phyloP scores from a whole-genome alignment of 2,888 invertebrate genomes.

The Hermaeophaga mercurialis region DNA sequence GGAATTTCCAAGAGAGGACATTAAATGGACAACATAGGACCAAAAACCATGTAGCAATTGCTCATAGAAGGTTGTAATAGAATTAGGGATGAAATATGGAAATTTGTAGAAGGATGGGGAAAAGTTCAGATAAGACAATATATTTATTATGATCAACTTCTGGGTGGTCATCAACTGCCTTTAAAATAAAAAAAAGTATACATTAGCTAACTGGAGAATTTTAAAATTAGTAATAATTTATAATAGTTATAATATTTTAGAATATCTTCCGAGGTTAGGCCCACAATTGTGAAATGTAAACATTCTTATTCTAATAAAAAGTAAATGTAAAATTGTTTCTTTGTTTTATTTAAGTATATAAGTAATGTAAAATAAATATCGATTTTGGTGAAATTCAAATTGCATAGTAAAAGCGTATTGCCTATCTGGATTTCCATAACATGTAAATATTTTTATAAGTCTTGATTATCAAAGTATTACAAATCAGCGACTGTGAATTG shows the following conservation, averaged over 20 bases:
- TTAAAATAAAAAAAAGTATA: too few species aligned
- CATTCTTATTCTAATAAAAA: too few species aligned
- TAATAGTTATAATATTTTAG: not conserved
- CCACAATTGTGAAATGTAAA: not conserved
- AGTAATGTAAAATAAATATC: too few species aligned
- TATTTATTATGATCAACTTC: not conserved
- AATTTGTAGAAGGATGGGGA: not conserved
- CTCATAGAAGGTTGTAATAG: not conserved
- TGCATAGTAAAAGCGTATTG: too few species aligned
- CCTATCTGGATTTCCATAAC: too few species aligned
- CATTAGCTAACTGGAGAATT: not conserved
- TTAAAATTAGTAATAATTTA: not conserved
- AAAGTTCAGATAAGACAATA: not conserved
- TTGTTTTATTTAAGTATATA: not conserved
- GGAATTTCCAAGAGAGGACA: not conserved
- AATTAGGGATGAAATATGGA: not conserved
- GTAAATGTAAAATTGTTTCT: not conserved
- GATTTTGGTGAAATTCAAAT: too few species aligned
- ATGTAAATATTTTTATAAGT: too few species aligned
- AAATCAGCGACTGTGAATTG: too few species aligned
- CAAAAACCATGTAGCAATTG: not conserved
- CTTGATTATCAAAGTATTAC: too few species aligned
- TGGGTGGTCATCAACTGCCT: not conserved
- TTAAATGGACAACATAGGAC: not conserved
- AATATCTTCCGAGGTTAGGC: not conserved